Evolutionary conservation across 2,888 invertebrate species (phyloP), one percentile per base, ranked within the genome.

Genomic region (Xestobium rufovillosum): DNA sequence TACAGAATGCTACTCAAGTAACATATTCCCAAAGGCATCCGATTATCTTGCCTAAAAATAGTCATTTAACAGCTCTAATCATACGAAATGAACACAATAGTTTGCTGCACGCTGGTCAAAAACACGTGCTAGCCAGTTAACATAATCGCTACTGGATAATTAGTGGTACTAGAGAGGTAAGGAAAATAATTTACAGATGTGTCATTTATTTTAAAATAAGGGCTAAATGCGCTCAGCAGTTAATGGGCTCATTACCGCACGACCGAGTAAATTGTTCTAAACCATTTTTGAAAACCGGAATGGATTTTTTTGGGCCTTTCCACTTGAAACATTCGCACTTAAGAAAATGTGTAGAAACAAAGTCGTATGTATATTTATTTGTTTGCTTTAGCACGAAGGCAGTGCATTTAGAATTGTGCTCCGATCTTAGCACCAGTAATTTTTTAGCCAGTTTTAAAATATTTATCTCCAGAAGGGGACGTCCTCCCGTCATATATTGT

Each of bases 21-120:
- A n/a, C n/a, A n/a, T n/a, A n/a, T n/a, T n/a, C n/a, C n/a, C n/a
- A n/a, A n/a, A n/a, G n/a, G n/a, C n/a, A n/a, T n/a, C n/a, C n/a
- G n/a, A n/a, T n/a, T n/a, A n/a, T n/a, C n/a, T n/a, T n/a, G n/a
- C n/a, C n/a, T n/a, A n/a, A n/a, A n/a, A n/a, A n/a, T n/a, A n/a
- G n/a, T n/a, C n/a, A n/a, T n/a, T n/a, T n/a, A n/a, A n/a, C n/a
- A n/a, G n/a, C n/a, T 14, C 30, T 45, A 17, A 35, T 44, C 9
- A 45, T 45, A 14, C 10, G 12, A 14, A 11, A 19, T 10, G 41
- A 44, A 30, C 42, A 44, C 32, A 26, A 16, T 13, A 13, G n/a
- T 10, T 34, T 41, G 19, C 23, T 41, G 6, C 41, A 45, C 29
- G 43, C 41, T 10, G 43, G 45, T 10, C 39, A 16, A 33, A 41